Conservation (phyloP, 92 coral and sea anemone genomes). For the Pocillopora grandis region DNA sequence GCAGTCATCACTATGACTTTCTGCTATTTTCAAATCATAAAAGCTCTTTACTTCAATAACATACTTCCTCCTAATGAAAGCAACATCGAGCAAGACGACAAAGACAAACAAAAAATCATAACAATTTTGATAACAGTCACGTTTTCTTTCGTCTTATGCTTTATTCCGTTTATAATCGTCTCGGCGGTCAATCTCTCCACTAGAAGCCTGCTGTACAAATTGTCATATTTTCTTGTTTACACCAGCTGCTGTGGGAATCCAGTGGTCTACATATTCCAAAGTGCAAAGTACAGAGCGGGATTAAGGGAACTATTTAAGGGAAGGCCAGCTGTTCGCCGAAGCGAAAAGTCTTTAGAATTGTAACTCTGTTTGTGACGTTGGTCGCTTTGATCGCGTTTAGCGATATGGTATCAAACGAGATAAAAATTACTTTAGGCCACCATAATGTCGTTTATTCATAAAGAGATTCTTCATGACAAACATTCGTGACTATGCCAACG, state of each 20-base stretch:
- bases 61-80: slow-evolving; percentile 41
- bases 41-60: slow-evolving; percentile 66
- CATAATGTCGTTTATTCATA: background rate
- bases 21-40: slow-evolving; percentile 70
- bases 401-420: background rate
- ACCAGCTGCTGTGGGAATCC: slow-evolving; percentile 71
- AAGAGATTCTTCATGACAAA: background rate
- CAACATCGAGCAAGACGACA: slow-evolving; percentile 32
- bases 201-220: slow-evolving; percentile 28
- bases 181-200: slow-evolving; percentile 44
- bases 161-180: slow-evolving; percentile 62
- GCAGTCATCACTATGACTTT: slow-evolving; percentile 42
- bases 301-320: slow-evolving; percentile 47
- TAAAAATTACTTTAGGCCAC: background rate
- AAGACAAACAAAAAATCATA: slow-evolving; percentile 69
- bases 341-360: slow-evolving; percentile 28
- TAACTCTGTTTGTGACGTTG: background rate
- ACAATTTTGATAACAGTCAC: slow-evolving; percentile 67
- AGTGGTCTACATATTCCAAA: slow-evolving; percentile 64
- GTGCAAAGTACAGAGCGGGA: slow-evolving; percentile 72
- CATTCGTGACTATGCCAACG: slow-evolving; percentile 11
- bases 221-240: slow-evolving; percentile 65
- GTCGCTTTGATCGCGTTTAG: background rate
- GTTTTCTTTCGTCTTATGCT: slow-evolving; percentile 57
- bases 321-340: background rate